Conservation (phyloP, 2,888 invertebrate species). For the Charanyca ferruginea region DNA sequence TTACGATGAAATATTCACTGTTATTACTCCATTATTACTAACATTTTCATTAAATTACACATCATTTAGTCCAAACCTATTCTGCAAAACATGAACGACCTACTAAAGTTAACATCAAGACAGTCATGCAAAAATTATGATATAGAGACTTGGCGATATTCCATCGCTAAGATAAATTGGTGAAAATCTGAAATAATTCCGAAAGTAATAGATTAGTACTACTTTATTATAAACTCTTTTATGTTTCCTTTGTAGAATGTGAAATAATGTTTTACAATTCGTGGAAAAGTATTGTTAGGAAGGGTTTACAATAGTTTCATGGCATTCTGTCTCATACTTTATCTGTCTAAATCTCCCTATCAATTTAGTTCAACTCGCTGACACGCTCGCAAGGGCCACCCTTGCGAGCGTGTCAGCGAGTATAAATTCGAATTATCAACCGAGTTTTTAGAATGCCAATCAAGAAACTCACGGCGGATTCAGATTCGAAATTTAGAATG, state of each 20-base stretch:
- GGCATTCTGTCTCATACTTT: too few relatives aligned
- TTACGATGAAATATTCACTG: conserved; percentile 27
- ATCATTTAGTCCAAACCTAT: conserved; percentile 32
- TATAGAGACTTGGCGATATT: conserved; percentile 63
- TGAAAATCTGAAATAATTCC: conserved; percentile 59
- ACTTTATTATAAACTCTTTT: conserved; percentile 46
- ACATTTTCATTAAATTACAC: conserved; percentile 39
- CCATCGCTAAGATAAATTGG: conserved; percentile 66
- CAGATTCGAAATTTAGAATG: too few relatives aligned
- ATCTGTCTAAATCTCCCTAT: too few relatives aligned
- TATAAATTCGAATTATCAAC: too few relatives aligned
- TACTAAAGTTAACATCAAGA: conserved; percentile 29
- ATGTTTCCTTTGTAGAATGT: conserved; percentile 9
- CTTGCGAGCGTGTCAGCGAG: too few relatives aligned
- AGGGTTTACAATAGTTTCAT: too few relatives aligned
- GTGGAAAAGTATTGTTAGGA: conserved; percentile 12
- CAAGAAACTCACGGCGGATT: too few relatives aligned
- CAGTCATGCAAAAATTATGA: conserved; percentile 50
- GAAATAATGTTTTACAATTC: conserved; percentile 10
- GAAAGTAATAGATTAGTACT: conserved; percentile 58
- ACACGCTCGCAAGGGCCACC: too few relatives aligned
- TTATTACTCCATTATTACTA: conserved; percentile 27
- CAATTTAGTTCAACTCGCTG: too few relatives aligned
- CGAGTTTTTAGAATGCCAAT: too few relatives aligned
- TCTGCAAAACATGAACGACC: conserved; percentile 51